These are phyloP conservation scores for Etheostoma nigrum DNA, from an alignment of 2,797 vertebrate species.

Conservation along the genomic window DNA sequence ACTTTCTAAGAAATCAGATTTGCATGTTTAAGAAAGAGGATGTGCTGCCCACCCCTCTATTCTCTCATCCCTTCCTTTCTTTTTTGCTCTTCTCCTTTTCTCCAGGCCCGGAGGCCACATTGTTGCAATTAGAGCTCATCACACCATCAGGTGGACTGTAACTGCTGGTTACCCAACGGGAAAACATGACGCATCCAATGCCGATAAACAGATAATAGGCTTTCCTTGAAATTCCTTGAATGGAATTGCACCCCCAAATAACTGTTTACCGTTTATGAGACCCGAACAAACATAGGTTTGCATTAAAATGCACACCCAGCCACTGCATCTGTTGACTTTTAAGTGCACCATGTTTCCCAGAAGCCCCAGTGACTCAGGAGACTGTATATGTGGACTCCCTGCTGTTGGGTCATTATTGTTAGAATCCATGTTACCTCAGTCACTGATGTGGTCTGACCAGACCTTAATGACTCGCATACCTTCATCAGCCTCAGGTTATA, in stretches of 20 bases:
- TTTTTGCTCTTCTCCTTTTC: conserved; percentile 5
- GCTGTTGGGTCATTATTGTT: conserved; percentile 76
- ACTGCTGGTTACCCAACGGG: conserved; percentile 71
- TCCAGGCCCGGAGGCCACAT: conserved; percentile 43
- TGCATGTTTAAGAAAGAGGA: conserved; percentile 22
- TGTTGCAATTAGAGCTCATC: conserved; percentile 71
- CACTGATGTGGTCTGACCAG: conserved; percentile 77
- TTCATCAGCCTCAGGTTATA: conserved; percentile 60
- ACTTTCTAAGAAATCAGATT: conserved; percentile 26
- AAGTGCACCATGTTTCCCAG: conserved; percentile 79
- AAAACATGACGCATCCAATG: conserved; percentile 80
- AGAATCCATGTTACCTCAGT: conserved; percentile 73
- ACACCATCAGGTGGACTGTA: conserved; percentile 78
- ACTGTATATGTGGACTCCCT: conserved; percentile 63
- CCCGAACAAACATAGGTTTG: conserved; percentile 63
- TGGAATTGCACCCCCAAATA: conserved; percentile 69
- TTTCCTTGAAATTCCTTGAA: conserved; percentile 80
- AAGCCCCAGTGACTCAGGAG: conserved; percentile 79
- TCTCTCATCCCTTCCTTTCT: conserved; percentile 5
- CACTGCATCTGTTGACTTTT: conserved; percentile 81
- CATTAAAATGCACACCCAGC: conserved; percentile 59
- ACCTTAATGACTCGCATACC: conserved; percentile 72
- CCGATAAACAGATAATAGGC: conserved; percentile 82
- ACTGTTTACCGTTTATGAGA: conserved; percentile 78
- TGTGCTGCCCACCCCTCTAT: conserved; percentile 9